Evolutionary conservation across 2,797 vertebrate genomes (phyloP).

Genomic region (Hipposideros larvatus): DNA sequence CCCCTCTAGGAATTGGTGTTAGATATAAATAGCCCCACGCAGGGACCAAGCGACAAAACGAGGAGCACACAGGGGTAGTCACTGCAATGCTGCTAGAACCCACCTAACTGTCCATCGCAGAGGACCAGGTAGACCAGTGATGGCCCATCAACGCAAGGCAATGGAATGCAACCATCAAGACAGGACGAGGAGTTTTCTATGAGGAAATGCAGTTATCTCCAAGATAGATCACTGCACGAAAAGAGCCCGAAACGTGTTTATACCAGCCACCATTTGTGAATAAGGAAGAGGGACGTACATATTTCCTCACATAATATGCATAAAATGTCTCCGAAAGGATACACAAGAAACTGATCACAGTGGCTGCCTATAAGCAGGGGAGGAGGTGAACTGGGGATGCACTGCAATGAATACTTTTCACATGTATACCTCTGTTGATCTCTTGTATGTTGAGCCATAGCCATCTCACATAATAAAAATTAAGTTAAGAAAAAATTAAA

Average conservation of each 20-base stretch:
- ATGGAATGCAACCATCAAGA: not conserved
- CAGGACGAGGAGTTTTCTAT: not conserved
- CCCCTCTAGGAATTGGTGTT: not conserved
- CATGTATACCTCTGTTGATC: not conserved
- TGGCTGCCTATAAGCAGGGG: not conserved
- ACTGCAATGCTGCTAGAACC: not conserved
- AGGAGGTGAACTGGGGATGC: no score
- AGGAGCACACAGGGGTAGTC: not conserved
- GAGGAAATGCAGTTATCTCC: not conserved
- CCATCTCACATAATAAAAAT: not conserved
- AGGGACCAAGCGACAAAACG: fast-evolving
- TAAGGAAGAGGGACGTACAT: not conserved
- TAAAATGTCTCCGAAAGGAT: not conserved
- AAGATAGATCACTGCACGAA: not conserved
- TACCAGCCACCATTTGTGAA: not conserved
- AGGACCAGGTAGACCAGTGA: fast-evolving
- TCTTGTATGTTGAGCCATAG: not conserved
- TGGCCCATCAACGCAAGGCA: not conserved
- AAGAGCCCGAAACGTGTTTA: not conserved
- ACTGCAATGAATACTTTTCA: not conserved
- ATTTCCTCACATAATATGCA: not conserved
- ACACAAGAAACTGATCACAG: not conserved
- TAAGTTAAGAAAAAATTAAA: not conserved
- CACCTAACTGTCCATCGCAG: fast-evolving
- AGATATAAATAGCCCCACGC: fast-evolving